Evolutionary conservation across 2,888 invertebrate species (phyloP).

Genomic region (Dolichopus griseipennis): DNA sequence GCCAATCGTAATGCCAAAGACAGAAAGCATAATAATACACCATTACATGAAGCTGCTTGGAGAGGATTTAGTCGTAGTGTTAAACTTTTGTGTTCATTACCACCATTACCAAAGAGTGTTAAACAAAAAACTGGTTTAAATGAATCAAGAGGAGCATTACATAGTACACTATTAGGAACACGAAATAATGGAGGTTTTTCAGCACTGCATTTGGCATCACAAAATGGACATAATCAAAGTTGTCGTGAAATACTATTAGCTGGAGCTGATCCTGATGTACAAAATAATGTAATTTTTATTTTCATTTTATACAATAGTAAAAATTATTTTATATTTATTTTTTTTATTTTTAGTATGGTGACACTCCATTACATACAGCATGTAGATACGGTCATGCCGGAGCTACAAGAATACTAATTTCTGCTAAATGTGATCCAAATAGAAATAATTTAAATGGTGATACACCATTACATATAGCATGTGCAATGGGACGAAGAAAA

Average conservation of each 20-base stretch:
- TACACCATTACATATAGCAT: slow-evolving; percentile 85
- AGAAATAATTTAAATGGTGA: slow-evolving; percentile 95
- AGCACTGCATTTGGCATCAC: slow-evolving; percentile 88
- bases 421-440: slow-evolving; percentile 75
- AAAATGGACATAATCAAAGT: slow-evolving; percentile 95
- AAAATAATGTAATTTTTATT: slow-evolving; percentile 64
- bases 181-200: slow-evolving; percentile 83
- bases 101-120: slow-evolving; percentile 20
- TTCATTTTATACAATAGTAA: not conserved
- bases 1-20: slow-evolving; percentile 36
- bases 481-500: slow-evolving; percentile 88
- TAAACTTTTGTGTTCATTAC: slow-evolving; percentile 51
- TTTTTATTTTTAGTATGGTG: slow-evolving; percentile 68
- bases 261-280: slow-evolving; percentile 77
- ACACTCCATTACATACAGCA: slow-evolving; percentile 88
- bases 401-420: slow-evolving; percentile 85
- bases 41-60: slow-evolving; percentile 91
- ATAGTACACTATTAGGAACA: slow-evolving; percentile 54
- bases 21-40: slow-evolving; percentile 76
- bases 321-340: slow-evolving; percentile 11
- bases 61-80: slow-evolving; percentile 84
- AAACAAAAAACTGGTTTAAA: slow-evolving; percentile 23
- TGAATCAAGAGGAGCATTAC: slow-evolving; percentile 45
- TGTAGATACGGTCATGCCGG: slow-evolving; percentile 95
- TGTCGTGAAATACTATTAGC: slow-evolving; percentile 79